phyloP scores from a whole-genome alignment of 1,140 invertebrate species.

The Aradophagus sp. region DNA sequence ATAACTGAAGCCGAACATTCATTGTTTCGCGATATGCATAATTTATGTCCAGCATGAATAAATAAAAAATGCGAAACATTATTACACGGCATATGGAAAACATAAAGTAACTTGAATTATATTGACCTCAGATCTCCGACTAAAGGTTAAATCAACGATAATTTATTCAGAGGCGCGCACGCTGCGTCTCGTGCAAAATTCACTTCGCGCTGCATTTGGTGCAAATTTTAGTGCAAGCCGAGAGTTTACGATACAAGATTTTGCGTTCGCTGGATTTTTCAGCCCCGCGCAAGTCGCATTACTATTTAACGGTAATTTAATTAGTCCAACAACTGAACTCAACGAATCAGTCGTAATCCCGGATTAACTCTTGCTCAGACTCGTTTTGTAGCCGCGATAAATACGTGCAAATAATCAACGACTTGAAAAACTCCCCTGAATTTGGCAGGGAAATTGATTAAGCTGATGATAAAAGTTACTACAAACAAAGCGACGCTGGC shows the following conservation, averaged over 20 bases:
- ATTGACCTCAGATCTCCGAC: constrained; percentile 42
- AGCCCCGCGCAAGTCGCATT: constrained; percentile 15
- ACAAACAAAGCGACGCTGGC: no score
- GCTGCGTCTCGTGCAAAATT: constrained; percentile 37
- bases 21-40: no score
- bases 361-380: constrained; percentile 21
- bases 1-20: no score
- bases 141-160: constrained; percentile 51
- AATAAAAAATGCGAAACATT: constrained; percentile 35
- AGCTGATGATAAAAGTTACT: constrained; percentile 25
- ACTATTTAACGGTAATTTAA: constrained; percentile 33
- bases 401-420: constrained; percentile 18
- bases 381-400: constrained; percentile 12
- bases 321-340: constrained; percentile 25
- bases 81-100: constrained; percentile 22
- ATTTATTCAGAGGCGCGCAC: constrained; percentile 40
- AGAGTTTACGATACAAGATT: constrained; percentile 54
- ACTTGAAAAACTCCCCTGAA: background rate
- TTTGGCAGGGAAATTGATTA: constrained; percentile 18
- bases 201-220: constrained; percentile 47
- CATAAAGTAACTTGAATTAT: constrained; percentile 41
- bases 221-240: constrained; percentile 45
- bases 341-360: constrained; percentile 20
- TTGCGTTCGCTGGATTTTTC: constrained; percentile 44
- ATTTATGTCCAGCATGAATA: constrained; percentile 8